Conservation (phyloP, 64 coral and sea anemone species). For the Porites lutea region DNA sequence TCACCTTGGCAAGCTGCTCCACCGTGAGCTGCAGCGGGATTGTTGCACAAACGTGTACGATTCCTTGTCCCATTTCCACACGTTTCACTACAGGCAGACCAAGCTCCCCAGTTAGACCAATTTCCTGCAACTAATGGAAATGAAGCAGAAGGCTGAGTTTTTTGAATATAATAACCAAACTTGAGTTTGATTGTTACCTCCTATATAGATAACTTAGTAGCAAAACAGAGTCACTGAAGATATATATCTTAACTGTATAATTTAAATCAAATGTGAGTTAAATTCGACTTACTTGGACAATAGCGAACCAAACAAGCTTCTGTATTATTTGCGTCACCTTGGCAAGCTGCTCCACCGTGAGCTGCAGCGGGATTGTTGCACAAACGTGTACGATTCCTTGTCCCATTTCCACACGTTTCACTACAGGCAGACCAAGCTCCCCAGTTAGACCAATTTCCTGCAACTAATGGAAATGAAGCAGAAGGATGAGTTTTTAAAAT, state of each 20-base stretch:
- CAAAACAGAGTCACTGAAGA: no score
- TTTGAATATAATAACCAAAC: no score
- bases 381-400: constrained; percentile 27
- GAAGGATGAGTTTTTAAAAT: no score
- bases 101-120: constrained; percentile 51
- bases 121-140: background rate
- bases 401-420: constrained; percentile 54
- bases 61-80: constrained; percentile 41
- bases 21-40: constrained; percentile 20
- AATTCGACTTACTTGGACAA: constrained; percentile 35
- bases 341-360: constrained; percentile 15
- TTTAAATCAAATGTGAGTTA: no score
- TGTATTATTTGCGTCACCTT: constrained; percentile 6
- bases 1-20: constrained; percentile 35
- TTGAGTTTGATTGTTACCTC: no score
- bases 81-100: constrained; percentile 54
- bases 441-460: constrained; percentile 35
- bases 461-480: background rate
- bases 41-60: constrained; percentile 48
- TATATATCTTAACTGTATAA: no score
- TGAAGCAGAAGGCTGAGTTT: no score
- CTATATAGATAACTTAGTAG: no score
- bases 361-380: constrained; percentile 40
- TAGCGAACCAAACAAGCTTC: constrained; percentile 1
- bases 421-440: constrained; percentile 58